These are phyloP conservation scores for Cyphomyrus plagiostoma DNA, from an alignment of 2,113 vertebrate genomes.

Conservation along the genomic window DNA sequence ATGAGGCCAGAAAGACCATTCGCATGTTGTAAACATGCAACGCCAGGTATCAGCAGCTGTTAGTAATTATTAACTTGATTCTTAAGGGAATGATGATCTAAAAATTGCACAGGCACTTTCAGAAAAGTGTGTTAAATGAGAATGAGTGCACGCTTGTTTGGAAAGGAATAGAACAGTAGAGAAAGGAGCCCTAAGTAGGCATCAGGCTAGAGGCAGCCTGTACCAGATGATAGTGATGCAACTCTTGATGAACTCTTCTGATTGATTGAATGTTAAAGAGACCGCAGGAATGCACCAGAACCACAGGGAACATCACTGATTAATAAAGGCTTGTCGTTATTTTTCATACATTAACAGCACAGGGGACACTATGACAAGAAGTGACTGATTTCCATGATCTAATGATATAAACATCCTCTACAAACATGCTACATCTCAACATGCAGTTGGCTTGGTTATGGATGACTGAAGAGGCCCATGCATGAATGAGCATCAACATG, in stretches of 20 bases:
- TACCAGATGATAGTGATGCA: neutral
- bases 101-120: neutral
- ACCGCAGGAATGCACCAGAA: slow-evolving; percentile 29
- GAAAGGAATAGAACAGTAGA: neutral
- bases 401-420: slow-evolving; percentile 14
- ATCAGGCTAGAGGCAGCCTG: neutral
- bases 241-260: neutral
- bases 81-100: neutral
- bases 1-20: neutral
- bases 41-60: neutral
- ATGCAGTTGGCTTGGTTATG: neutral
- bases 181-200: neutral
- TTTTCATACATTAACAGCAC: slow-evolving; percentile 17
- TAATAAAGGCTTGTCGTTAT: slow-evolving; percentile 48
- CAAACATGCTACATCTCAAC: slow-evolving; percentile 4
- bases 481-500: neutral
- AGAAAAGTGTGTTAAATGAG: neutral
- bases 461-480: neutral
- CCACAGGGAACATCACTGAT: slow-evolving; percentile 26
- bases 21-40: neutral
- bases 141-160: neutral
- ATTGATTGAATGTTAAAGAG: slow-evolving; percentile 25
- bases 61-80: neutral
- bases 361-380: slow-evolving; percentile 13
- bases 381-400: slow-evolving; percentile 23